These are phyloP conservation scores for Scaptomyza pallida DNA, from an alignment of 1,140 invertebrate species.

Conservation along the genomic window DNA sequence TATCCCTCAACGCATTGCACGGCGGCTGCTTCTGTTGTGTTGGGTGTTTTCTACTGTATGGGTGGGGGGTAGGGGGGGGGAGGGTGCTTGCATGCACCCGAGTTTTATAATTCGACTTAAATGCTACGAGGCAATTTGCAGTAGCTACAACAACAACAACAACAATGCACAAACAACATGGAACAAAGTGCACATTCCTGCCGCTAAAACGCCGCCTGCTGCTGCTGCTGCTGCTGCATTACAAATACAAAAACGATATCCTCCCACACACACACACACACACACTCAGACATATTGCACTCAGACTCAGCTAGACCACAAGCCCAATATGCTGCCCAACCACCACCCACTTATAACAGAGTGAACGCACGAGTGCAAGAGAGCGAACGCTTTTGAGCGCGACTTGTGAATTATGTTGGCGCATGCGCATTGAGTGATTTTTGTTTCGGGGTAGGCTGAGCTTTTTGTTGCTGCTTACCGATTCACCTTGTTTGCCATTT, in stretches of 20 bases:
- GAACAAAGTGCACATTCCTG: constrained; percentile 73
- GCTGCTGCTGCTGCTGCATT: constrained; percentile 54
- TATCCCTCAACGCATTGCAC: constrained; percentile 30
- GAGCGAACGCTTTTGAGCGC: constrained; percentile 24
- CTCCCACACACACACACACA: constrained; percentile 35
- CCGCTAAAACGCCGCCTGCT: constrained; percentile 62
- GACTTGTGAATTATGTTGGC: constrained; percentile 12
- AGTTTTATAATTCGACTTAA: constrained; percentile 80
- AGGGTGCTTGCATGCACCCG: constrained; percentile 21
- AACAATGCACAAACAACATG: constrained; percentile 43
- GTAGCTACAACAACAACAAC: constrained; percentile 49
- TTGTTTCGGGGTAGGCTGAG: constrained; percentile 39
- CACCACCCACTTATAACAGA: constrained; percentile 37
- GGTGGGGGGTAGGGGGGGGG: neutral
- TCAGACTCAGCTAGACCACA: constrained; percentile 15
- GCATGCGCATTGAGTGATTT: constrained; percentile 22
- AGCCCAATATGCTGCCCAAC: constrained; percentile 19
- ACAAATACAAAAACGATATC: constrained; percentile 42
- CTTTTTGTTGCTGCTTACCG: constrained; percentile 16
- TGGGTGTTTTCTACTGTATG: constrained; percentile 2
- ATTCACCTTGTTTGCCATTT: constrained; percentile 66
- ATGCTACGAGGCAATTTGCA: constrained; percentile 78
- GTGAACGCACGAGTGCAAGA: constrained; percentile 3
- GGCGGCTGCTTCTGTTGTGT: constrained; percentile 33
- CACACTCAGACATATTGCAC: constrained; percentile 1